Evolutionary conservation across 2,888 invertebrate genomes (phyloP), one percentile per base, ranked within the genome.

Genomic region (Sturmia bella): DNA sequence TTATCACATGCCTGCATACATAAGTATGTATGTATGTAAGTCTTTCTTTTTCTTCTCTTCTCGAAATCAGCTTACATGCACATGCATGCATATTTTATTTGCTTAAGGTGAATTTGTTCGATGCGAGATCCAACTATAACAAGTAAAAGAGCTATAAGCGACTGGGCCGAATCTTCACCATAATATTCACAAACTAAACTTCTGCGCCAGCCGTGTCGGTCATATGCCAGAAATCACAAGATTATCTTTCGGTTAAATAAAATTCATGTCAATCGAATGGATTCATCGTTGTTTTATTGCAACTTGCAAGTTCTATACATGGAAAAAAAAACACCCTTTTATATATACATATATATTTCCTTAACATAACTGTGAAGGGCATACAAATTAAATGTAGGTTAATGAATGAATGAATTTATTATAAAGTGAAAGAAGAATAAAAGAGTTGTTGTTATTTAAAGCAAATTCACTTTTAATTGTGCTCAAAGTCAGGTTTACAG

Each of bases 391-490:
- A 75, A 75, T 75, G 66, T 75, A 39, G 74, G 74, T 75, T 75
- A 75, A 75, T 75, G 56, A 54, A 11, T 56, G 43, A 59, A 63
- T 41, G 39, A 27, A 72, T 63, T 56, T 39, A 24, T 61, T 61
- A 77, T 43, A 9, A 4, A 48, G 43, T n/a, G 19, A 72, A 59
- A 12, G 21, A 64, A 72, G 54, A 66, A 73, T 73, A 66, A 61
- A 68, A 32, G 32, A 32, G 32, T 32, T 7, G 32, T 32, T 61
- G 41, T 45, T 37, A 2, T 73, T 50, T 48, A 6, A 39, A 66
- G 50, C 17, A 80, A 80, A 80, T 80, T 80, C 74, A 63, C 68
- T 74, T 69, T 80, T 74, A 56, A 48, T 69, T 69, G 68, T 61
- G 37, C 15, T 66, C 19, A 50, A 54, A 69, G 45, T 24, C 68